A percentile compares a stretch with the other conserved stretches of the same genome.
Conservation (phyloP, 2,888 invertebrate species). For the Thymelicus lineola region DNA sequence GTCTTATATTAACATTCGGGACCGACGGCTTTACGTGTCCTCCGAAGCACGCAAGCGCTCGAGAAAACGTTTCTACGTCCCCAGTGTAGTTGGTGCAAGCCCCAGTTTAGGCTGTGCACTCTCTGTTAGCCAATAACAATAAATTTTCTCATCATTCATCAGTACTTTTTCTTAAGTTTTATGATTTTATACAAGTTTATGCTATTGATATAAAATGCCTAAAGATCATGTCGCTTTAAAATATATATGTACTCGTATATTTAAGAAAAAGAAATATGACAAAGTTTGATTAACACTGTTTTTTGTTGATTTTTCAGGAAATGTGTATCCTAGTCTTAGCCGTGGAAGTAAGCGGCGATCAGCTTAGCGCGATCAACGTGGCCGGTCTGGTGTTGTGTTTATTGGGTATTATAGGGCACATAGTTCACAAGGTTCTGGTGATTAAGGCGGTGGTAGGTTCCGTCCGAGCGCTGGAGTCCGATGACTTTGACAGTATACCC, state of each 20-base stretch:
- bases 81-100: too few species aligned
- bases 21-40: too few species aligned
- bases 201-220: too few species aligned
- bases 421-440: conserved; percentile 88
- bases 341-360: conserved; percentile 94
- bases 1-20: too few species aligned
- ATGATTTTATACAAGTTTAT: too few species aligned
- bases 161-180: too few species aligned
- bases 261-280: not conserved
- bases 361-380: conserved; percentile 92
- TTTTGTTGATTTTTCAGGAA: conserved; percentile 87
- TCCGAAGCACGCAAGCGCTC: too few species aligned
- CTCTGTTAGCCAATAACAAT: too few species aligned
- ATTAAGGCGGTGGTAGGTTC: conserved; percentile 66
- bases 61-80: too few species aligned
- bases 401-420: conserved; percentile 94
- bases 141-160: too few species aligned
- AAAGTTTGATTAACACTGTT: not conserved
- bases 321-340: conserved; percentile 96
- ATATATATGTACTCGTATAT: too few species aligned
- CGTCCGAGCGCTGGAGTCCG: conserved; percentile 58
- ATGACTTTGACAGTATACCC: conserved; percentile 56
- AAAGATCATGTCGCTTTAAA: not conserved
- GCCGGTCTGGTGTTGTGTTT: conserved; percentile 95
- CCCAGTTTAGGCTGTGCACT: too few species aligned